Evolutionary conservation across 1,140 invertebrate genomes (phyloP).

Genomic region (Temnothorax longispinosus): DNA sequence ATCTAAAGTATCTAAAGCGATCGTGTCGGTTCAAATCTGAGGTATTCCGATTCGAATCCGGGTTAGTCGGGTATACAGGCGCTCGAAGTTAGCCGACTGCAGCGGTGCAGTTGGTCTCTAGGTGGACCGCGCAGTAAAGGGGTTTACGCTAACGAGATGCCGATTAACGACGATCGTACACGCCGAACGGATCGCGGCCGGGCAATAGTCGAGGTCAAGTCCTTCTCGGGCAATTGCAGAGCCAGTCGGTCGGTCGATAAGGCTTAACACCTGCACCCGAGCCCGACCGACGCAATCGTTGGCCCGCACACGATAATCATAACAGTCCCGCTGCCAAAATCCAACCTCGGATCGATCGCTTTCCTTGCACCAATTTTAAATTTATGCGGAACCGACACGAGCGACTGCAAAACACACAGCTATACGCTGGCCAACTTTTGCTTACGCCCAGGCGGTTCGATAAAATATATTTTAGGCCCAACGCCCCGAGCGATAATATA

Average conservation of each 20-base stretch:
- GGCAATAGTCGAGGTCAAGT: neutral
- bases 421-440: neutral
- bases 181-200: neutral
- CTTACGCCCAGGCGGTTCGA: neutral
- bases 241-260: conserved; percentile 34
- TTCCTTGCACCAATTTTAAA: conserved; percentile 43
- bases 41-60: neutral
- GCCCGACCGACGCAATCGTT: neutral
- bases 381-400: conserved; percentile 2
- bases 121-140: neutral
- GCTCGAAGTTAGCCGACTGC: neutral
- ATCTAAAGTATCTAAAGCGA: neutral
- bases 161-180: conserved; percentile 2
- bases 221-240: neutral
- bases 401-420: conserved; percentile 8
- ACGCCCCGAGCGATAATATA: neutral
- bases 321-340: conserved; percentile 43
- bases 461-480: conserved; percentile 6
- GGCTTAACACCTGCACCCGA: conserved; percentile 46
- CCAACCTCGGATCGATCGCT: conserved; percentile 34
- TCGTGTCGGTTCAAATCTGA: neutral
- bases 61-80: neutral
- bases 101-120: neutral
- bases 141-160: conserved; percentile 11
- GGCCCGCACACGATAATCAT: conserved; percentile 30